phyloP scores from a whole-genome alignment of 2,797 vertebrate genomes.

The Neosilurus hyrtlii region DNA sequence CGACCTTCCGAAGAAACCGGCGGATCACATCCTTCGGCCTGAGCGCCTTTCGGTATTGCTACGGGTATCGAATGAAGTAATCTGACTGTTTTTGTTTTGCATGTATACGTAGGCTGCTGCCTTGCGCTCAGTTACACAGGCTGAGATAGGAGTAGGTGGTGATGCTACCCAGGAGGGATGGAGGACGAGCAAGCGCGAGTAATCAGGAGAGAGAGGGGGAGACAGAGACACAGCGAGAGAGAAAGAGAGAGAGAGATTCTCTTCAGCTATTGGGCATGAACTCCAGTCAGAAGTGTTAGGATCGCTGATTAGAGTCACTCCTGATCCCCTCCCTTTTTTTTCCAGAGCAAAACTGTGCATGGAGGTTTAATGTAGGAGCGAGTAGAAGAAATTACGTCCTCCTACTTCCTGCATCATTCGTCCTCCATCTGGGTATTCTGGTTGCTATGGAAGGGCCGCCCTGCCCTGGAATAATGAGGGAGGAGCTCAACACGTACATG shows the following conservation, averaged over 20 bases:
- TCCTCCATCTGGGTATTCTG: constrained; percentile 68
- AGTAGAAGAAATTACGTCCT: constrained; percentile 68
- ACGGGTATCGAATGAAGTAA: constrained; percentile 72
- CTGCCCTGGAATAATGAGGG: constrained; percentile 58
- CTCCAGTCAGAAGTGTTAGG: constrained; percentile 65
- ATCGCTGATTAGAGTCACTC: constrained; percentile 70
- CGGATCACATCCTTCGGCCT: constrained; percentile 64
- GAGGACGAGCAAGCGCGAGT: constrained; percentile 44
- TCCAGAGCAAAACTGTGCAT: constrained; percentile 55
- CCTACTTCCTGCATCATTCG: constrained; percentile 56
- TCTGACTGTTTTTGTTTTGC: constrained; percentile 61
- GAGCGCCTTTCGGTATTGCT: constrained; percentile 65
- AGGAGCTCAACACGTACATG: constrained; percentile 44
- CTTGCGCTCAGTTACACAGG: constrained; percentile 22
- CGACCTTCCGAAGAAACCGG: constrained; percentile 72
- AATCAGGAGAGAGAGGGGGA: constrained; percentile 20
- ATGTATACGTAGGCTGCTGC: constrained; percentile 59
- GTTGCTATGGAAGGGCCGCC: constrained; percentile 71
- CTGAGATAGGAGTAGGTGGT: constrained; percentile 36
- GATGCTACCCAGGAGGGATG: constrained; percentile 39
- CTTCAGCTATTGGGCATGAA: constrained; percentile 60
- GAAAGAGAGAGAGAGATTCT: constrained; percentile 51
- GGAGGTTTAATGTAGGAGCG: constrained; percentile 61
- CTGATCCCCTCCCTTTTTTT: constrained; percentile 53
- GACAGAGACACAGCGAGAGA: not conserved